Base-by-base conservation (phyloP, 2,888 invertebrate genomes). In the Sminthurinus aureus region DNA sequence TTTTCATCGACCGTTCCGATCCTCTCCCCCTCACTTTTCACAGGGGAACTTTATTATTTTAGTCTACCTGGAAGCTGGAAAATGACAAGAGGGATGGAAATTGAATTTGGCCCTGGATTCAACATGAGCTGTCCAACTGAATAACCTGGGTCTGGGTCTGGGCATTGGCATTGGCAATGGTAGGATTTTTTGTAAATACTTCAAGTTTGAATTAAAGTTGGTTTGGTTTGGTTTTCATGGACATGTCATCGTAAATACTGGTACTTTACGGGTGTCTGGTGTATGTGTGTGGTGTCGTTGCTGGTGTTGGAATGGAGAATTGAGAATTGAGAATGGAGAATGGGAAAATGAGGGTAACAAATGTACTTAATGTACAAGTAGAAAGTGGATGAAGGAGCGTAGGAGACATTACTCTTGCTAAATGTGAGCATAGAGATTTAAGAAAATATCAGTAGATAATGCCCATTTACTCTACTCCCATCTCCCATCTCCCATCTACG, bases 391-490 rank as follows among this genome's bases (percentile, higher is more conserved):
- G 71, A 9, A 71, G 15, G 18, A 71, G 24, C 71, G 26, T 22
- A 71, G 3, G 6, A 13, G 24, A 71, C 71, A 71, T 71, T 71
- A 71, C 24, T 71, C 71, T 24, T 13, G 24, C 24, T 71, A 71
- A 71, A 71, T 71, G 71, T 26, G 71, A 71, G 71, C 71, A 71
- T 24, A 13, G 71, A 71, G 71, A 71, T 71, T 71, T 26, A 71
- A 71, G 13, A 71, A 24, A 71, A 24, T 71, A 38, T 38, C 38
- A 38, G 38, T 38, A 24, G 24, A 24, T 26, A 20, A 24, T 26
- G 38, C 38, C 38, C 38, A 38, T 38, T 38, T 38, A 38, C 38
- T 38, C 38, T 6, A 66, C 18, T 18, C 66, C 9, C 20, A 12
- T 66, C 12, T n/a, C n/a, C 1, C n/a, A 2, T 64, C 64, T 58